Evolutionary conservation across 53 echinoderm and acorn worm species (phyloP), one percentile per base, ranked within the genome.

Genomic region (Stichopus horrens): DNA sequence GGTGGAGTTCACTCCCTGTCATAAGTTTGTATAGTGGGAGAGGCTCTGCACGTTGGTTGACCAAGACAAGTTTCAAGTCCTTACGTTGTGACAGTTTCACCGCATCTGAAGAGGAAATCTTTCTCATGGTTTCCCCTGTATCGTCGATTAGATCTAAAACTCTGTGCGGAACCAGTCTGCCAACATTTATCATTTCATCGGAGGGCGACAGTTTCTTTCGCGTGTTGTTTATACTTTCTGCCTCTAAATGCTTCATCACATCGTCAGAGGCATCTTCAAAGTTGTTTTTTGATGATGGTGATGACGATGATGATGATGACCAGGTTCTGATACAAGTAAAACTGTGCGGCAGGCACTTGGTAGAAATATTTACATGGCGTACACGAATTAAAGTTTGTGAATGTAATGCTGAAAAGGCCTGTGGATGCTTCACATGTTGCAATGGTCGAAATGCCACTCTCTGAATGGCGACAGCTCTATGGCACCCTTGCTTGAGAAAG

Each of bases 21-120:
- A 96, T 96, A 5, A 96, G 83, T 77, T 90, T 94, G 86, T 92
- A 90, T 66, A 94, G 52, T 14, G 96, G 96, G 66, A 90, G 88
- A 14, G 96, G 96, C 73, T 90, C 92, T n/a, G 86, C 89, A 37
- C 88, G 58, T 18, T 92, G 91, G 86, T 94, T 95, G 88, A 93
- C 73, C 75, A 95, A 67, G 13, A 96, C 96, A 71, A 96, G 91
- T 88, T 95, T 95, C 65, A 95, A 83, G 5, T 95, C 90, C 37
- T 88, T 90, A 73, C 90, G 53, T 75, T 96, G 87, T 10, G 91
- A 92, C 21, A 91, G 79, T 67, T 75, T 79, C 22, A 96, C 89
- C 11, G 96, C 96, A 83, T 93, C 90, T 7, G 66, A 73, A 23
- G 93, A 79, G 14, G 91, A 86, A 18, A 94, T 75, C 7, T 90